Conservation (phyloP, 2,113 vertebrate species). For the Edolisoma coerulescens region DNA sequence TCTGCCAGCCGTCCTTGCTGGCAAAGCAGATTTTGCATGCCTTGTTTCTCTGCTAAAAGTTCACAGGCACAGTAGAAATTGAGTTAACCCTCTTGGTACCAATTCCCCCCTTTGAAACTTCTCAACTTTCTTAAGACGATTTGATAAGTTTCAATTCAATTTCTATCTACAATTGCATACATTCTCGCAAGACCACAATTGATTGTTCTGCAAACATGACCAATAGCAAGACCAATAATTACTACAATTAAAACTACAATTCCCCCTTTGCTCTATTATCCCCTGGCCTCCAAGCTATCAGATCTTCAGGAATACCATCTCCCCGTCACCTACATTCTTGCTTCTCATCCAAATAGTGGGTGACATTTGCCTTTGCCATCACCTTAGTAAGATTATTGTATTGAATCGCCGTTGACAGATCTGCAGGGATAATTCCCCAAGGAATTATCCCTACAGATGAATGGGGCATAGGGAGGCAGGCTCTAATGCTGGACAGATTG, state of each 20-base stretch:
- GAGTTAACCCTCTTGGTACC: not conserved
- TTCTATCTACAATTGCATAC: not conserved
- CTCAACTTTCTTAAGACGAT: not conserved
- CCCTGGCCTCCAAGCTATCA: not conserved
- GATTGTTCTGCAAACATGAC: not conserved
- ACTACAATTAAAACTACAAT: no score
- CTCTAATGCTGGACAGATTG: not conserved
- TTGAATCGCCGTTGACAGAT: not conserved
- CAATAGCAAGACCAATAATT: not conserved
- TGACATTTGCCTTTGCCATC: not conserved
- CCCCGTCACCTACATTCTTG: not conserved
- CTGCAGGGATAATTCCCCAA: not conserved
- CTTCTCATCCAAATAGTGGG: not conserved
- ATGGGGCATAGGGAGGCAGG: no score
- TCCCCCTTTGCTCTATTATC: no score
- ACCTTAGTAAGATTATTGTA: not conserved
- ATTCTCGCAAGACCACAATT: rapidly evolving
- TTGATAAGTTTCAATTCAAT: not conserved
- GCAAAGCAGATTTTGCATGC: not conserved
- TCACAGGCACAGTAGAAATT: not conserved
- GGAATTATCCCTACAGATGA: no score
- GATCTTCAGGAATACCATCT: not conserved
- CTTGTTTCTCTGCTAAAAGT: not conserved
- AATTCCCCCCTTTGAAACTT: not conserved
- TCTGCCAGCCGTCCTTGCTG: not conserved